Evolutionary conservation across 2,797 vertebrate species (phyloP).

Genomic region (Smutsia temminckii): DNA sequence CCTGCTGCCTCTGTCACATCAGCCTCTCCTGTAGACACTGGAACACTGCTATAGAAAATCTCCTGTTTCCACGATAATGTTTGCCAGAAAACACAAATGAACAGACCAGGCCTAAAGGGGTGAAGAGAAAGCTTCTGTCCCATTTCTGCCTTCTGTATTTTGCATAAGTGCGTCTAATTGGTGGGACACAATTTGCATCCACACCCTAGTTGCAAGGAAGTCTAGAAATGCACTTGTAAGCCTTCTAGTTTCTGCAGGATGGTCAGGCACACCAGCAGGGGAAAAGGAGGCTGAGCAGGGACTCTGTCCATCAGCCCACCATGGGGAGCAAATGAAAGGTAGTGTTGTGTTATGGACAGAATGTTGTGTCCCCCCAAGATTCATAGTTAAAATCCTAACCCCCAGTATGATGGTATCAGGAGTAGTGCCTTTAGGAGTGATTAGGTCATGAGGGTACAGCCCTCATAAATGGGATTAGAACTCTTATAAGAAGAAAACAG

Average conservation of each 20-base stretch:
- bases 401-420: neutral
- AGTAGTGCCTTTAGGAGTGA: neutral
- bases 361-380: neutral
- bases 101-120: neutral
- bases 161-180: neutral
- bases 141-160: neutral
- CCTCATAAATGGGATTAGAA: neutral
- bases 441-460: neutral
- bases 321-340: neutral
- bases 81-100: neutral
- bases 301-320: neutral
- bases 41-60: neutral
- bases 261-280: neutral
- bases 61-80: neutral
- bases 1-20: neutral
- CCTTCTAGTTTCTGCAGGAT: neutral
- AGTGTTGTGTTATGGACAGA: neutral
- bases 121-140: neutral
- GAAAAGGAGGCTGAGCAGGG: neutral
- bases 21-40: neutral
- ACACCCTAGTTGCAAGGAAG: neutral
- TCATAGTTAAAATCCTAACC: neutral
- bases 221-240: neutral
- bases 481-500: neutral
- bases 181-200: neutral